Percentiles rank a stretch among this genome's conserved stretches.
Conservation (phyloP, 2,888 invertebrate genomes). For the Cantharis rustica region DNA sequence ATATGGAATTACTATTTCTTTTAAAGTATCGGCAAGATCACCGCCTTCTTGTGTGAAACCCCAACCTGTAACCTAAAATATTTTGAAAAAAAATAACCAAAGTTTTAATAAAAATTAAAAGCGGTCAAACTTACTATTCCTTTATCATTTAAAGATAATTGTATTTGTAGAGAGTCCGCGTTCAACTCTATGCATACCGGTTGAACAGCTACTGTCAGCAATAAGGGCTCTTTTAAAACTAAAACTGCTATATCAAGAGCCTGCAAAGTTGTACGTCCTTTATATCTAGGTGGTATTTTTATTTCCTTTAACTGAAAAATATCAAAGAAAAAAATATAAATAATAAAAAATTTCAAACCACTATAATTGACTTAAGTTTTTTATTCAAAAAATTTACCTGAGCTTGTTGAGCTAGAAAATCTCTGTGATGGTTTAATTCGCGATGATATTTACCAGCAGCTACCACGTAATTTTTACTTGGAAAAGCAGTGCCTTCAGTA, state of each 20-base stretch:
- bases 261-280: neutral
- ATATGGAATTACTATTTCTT: neutral
- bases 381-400: neutral
- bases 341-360: too few relatives aligned
- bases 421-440: neutral
- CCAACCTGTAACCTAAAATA: neutral
- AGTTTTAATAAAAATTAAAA: neutral
- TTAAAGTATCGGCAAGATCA: neutral
- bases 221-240: neutral
- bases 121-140: slow-evolving; percentile 37
- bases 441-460: neutral
- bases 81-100: neutral
- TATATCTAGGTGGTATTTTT: neutral
- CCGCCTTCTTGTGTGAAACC: neutral
- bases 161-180: neutral
- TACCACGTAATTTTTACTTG: neutral
- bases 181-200: neutral
- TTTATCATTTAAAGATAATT: slow-evolving; percentile 6
- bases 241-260: neutral
- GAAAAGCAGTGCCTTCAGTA: neutral
- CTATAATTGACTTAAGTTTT: too few relatives aligned
- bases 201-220: neutral
- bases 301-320: neutral
- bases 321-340: too few relatives aligned
- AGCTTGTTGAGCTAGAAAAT: neutral